A percentile compares a stretch with the other conserved stretches of the same genome.
Evolutionary conservation across 2,888 invertebrate species (phyloP).

Genomic region (Eupithecia insigniata): DNA sequence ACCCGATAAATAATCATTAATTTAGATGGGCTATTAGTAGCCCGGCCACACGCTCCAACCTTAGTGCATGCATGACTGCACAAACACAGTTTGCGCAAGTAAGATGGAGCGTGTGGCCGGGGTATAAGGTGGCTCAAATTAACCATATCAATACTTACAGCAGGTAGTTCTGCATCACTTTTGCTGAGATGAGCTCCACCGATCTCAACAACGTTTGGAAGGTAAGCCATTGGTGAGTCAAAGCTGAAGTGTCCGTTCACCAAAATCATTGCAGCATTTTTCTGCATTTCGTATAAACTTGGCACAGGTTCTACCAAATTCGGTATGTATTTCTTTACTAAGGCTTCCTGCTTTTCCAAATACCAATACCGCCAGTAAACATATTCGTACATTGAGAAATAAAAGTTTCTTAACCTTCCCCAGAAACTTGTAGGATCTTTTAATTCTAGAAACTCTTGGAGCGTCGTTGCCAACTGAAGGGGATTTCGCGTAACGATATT

Average conservation of each 20-base stretch:
- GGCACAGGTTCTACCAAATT: constrained; percentile 68
- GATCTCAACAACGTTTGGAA: constrained; percentile 84
- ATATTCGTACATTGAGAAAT: constrained; percentile 70
- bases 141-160: constrained; percentile 63
- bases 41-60: no score
- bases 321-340: constrained; percentile 68
- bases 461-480: constrained; percentile 68
- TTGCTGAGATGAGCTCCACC: constrained; percentile 82
- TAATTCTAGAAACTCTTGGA: constrained; percentile 67
- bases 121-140: no score
- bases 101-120: no score
- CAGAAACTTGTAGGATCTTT: constrained; percentile 80
- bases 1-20: no score
- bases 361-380: constrained; percentile 72
- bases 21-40: no score
- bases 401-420: constrained; percentile 79
- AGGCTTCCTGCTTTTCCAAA: constrained; percentile 65
- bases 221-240: constrained; percentile 73
- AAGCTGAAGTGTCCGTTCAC: constrained; percentile 81
- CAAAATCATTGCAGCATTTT: constrained; percentile 71
- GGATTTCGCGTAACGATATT: constrained; percentile 71
- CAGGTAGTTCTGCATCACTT: constrained; percentile 62
- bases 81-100: no score
- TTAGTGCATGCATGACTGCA: no score
- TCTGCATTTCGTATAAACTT: constrained; percentile 69